phyloP scores from a whole-genome alignment of 1,140 invertebrate species.

The Caenorhabditis latens region DNA sequence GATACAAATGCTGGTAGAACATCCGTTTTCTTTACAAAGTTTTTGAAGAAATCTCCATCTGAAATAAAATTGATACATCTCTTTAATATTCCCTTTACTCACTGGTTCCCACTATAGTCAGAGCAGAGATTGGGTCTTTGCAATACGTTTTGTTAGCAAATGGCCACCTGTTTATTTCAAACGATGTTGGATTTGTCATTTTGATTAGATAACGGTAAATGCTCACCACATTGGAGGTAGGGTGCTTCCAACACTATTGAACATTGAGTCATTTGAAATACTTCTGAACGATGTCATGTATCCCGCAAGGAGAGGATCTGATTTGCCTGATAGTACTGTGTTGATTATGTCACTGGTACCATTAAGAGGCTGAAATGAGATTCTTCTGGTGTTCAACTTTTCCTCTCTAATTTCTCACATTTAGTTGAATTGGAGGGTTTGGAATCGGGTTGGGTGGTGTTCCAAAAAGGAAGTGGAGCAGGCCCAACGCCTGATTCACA shows the following conservation, averaged over 20 bases:
- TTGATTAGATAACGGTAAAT: not conserved
- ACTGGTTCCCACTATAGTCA: constrained; percentile 56
- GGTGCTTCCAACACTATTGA: constrained; percentile 27
- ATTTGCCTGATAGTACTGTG: constrained; percentile 49
- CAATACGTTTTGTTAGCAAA: constrained; percentile 36
- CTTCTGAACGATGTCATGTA: constrained; percentile 27
- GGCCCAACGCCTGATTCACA: not conserved
- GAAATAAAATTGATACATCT: not conserved
- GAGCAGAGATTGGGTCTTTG: not conserved
- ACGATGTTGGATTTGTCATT: not conserved
- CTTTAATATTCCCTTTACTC: not conserved
- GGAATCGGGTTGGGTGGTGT: constrained; percentile 17
- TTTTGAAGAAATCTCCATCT: constrained; percentile 65
- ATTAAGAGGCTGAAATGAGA: constrained; percentile 29
- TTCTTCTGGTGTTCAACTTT: not conserved
- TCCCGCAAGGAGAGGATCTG: constrained; percentile 21
- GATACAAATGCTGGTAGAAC: constrained; percentile 35
- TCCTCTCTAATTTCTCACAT: constrained; percentile 22
- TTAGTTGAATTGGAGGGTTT: not conserved
- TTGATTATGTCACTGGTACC: constrained; percentile 54
- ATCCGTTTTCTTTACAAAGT: constrained; percentile 52
- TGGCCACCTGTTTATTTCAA: constrained; percentile 15
- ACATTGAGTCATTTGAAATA: constrained; percentile 18
- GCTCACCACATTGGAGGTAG: constrained; percentile 34
- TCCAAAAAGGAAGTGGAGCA: constrained; percentile 40